Evolutionary conservation across 2,888 invertebrate species (phyloP), one percentile per base, ranked within the genome.

Genomic region (Emesis russula): DNA sequence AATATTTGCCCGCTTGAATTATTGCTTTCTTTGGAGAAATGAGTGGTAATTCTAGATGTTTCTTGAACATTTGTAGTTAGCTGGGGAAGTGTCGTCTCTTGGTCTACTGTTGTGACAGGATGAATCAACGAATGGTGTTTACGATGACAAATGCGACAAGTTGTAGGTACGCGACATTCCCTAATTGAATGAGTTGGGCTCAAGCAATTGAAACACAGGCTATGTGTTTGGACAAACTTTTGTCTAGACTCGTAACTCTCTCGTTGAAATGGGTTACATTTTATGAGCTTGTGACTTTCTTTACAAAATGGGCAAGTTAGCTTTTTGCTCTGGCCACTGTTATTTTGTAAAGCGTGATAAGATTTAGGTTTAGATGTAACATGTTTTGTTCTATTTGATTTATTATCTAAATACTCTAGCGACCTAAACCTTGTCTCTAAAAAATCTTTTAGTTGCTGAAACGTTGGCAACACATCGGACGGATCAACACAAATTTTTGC

Each of bases 51-150:
- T 25, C 7, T 25, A 41, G 11, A 11, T 3, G 38, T n/a, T 4
- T 38, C 13, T 7, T 18, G n/a, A 18, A 4, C 7, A 73, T 25
- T 13, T 15, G 53, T n/a, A 48, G 48, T 11, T 48, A 25, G 9
- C 25, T 89, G 85, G 85, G 85, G 87, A 25, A 18, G 15, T 63
- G 63, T 18, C 15, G 63, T 6, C 2, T 25, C 63, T 25, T 63
- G 63, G 63, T 25, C 25, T 25, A 7, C 63, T 25, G 15, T 3
- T 18, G 3, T 18, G n/a, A 25, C 18, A 63, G 63, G 63, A 11
- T 63, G 63, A 63, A 63, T 63, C 18, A 18, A 63, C 25, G 63
- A 63, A 7, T 63, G 18, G 63, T 63, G 63, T 63, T 58, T 58
- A 6, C 63, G 63, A 63, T 25, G n/a, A 63, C 63, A 63, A 63